A percentile compares a stretch with the other conserved stretches of the same genome.
Conservation (phyloP, 2,888 invertebrate genomes). For the Caenorhabditis sp. region DNA sequence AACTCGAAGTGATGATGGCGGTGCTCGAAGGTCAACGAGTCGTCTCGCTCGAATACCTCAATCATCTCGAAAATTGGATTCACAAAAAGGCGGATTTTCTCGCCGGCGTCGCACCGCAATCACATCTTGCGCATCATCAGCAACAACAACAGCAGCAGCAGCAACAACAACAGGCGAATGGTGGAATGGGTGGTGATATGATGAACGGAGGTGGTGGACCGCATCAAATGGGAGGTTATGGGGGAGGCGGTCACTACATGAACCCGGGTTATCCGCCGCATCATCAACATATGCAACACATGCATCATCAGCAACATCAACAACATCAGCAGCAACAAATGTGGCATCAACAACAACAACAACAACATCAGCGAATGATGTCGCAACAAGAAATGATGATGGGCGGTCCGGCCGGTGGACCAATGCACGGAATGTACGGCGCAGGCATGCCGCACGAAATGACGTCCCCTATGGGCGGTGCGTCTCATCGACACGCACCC, state of each 20-base stretch:
- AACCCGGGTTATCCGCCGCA: slow-evolving; percentile 23
- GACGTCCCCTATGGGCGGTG: slow-evolving; percentile 25
- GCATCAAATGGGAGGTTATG: not conserved
- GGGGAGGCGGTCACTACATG: slow-evolving; percentile 15
- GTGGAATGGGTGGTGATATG: slow-evolving; percentile 29
- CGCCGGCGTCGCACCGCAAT: slow-evolving; percentile 7
- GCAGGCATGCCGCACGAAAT: slow-evolving; percentile 34
- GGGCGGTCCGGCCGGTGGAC: slow-evolving; percentile 26
- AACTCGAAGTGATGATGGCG: slow-evolving; percentile 55
- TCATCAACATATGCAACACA: slow-evolving; percentile 26
- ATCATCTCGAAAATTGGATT: slow-evolving; percentile 58
- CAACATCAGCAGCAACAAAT: slow-evolving; percentile 14
- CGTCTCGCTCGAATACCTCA: slow-evolving; percentile 55
- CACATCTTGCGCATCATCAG: slow-evolving; percentile 3
- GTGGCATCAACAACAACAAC: slow-evolving; percentile 38
- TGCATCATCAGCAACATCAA: slow-evolving; percentile 1
- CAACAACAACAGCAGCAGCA: slow-evolving; percentile 2
- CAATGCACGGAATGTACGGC: slow-evolving; percentile 38
- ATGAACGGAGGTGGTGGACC: slow-evolving; percentile 32
- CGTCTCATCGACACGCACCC: slow-evolving; percentile 29
- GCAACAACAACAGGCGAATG: no score
- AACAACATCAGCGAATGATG: slow-evolving; percentile 32
- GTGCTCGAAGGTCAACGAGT: slow-evolving; percentile 56
- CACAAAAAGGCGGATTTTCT: slow-evolving; percentile 55
- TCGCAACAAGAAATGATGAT: slow-evolving; percentile 42